Evolutionary conservation across 1,140 invertebrate species (phyloP), one percentile per base, ranked within the genome.

Genomic region (Tenebrio molitor): DNA sequence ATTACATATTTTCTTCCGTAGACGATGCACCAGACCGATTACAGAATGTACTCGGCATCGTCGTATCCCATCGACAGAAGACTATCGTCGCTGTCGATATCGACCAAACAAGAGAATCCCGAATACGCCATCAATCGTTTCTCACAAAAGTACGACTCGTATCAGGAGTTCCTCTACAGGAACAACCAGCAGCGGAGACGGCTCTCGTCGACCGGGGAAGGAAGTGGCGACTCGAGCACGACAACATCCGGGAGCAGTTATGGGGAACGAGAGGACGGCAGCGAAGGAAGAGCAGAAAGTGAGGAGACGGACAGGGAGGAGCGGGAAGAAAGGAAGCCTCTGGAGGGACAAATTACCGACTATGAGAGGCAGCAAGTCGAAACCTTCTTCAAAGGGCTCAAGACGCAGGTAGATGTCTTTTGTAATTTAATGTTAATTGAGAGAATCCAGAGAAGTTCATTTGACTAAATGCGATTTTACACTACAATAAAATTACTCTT

Each of bases 311-410:
- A 81, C 10, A 67, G 74, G 19, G 69, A 77, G 33, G 73, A 78
- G 25, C 41, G 73, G 76, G 84, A 75, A 79, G 81, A 75, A 74
- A 81, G 53, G 77, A 84, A 76, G 77, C 83, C 67, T 17, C 46
- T 76, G 6, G 77, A 79, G 44, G 80, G 79, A 7, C 71, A 76
- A 15, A 77, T 94, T 8, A 89, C 88, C 1, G 91, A 93, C 39
- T 83, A 88, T 63, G 93, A 95, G 77, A 84, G 92, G 6, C 84
- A 88, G 14, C 91, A 94, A 82, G 88, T 95, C 65, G 93, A 95
- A 82, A 89, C 90, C 39, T 94, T 94, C 79, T 94, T 93, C 77
- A 86, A 88, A 21, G 92, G 92, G 36, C 87, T 94, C 64, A 93
- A 93, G 79, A 93, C 92, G 0, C 89, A 91, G 79, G 87, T 88